phyloP scores from a whole-genome alignment of 2,797 vertebrate genomes.

The Neomorphus geoffroyi region DNA sequence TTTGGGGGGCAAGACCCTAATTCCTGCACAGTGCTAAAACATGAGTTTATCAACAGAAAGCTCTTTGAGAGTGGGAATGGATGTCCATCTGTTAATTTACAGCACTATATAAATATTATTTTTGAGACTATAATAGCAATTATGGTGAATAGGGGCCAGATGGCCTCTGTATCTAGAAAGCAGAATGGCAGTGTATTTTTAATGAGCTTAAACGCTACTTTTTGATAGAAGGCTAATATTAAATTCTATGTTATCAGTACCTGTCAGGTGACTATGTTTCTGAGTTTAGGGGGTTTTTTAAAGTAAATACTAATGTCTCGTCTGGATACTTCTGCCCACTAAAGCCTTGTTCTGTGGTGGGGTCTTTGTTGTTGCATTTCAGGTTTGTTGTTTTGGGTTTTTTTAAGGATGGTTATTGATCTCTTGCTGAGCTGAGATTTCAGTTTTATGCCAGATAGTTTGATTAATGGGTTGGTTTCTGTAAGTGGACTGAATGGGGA shows the following conservation, averaged over 20 bases:
- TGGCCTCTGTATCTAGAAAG: slow-evolving; percentile 64
- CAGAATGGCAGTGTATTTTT: slow-evolving; percentile 71
- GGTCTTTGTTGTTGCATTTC: slow-evolving; percentile 56
- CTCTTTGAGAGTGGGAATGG: slow-evolving; percentile 12
- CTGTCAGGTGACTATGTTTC: slow-evolving; percentile 62
- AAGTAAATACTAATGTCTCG: slow-evolving; percentile 76
- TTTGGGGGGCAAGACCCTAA: background rate
- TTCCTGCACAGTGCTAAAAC: background rate
- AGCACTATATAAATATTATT: slow-evolving; percentile 60
- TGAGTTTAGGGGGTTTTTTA: slow-evolving; percentile 71
- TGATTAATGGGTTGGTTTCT: slow-evolving; percentile 99
- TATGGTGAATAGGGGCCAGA: slow-evolving; percentile 66
- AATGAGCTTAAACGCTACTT: slow-evolving; percentile 72
- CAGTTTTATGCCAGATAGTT: slow-evolving; percentile 95
- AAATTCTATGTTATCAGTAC: slow-evolving; percentile 65
- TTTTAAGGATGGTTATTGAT: slow-evolving; percentile 91
- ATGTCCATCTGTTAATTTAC: slow-evolving; percentile 36
- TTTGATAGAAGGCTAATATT: slow-evolving; percentile 71
- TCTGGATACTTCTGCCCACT: slow-evolving; percentile 73
- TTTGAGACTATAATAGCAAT: slow-evolving; percentile 57
- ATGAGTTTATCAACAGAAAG: background rate
- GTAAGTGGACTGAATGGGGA: slow-evolving; percentile 98
- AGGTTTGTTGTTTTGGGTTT: slow-evolving; percentile 27
- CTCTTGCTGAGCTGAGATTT: slow-evolving; percentile 95
- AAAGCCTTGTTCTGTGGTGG: slow-evolving; percentile 66